Base-by-base conservation (phyloP, 2,888 invertebrate species). In the Yponomeuta plumbellus region DNA sequence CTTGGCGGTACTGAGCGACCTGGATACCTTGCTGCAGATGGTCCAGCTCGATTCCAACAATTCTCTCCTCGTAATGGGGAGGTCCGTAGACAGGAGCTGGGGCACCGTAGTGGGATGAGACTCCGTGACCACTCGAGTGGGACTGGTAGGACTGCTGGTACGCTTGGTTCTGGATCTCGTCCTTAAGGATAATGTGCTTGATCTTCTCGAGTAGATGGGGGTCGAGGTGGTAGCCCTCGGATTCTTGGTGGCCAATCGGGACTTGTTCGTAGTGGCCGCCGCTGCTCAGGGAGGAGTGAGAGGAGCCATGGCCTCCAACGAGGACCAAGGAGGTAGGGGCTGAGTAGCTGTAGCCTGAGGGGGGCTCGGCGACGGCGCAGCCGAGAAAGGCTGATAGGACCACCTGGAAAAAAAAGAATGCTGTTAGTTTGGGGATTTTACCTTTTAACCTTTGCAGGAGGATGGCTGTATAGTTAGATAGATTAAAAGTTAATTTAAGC, bases 11-110 rank as follows among this genome's bases (percentile, higher is more conserved):
- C 80, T 97, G 96, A 39, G 97, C 97, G 52, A 97, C 96, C 83
- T 97, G 96, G 84, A 97, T 95, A 71, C 96, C 96, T 78, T 96
- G 96, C 79, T 96, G 95, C 76, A 96, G 94, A 70, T 96, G 96
- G 78, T 96, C 97, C 69, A 97, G 93, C 84, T 96, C 96, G 76
- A 97, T 94, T 68, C 96, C 97, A 68, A 96, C 96, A 70, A 97
- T 95, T 71, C 94, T 93, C 64, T 93, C 91, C 0, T 86, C 74
- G 34, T 62, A 17, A 64, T 71, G 75, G 66, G 95, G 95, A 1
- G 93, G 95, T 70, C 95, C 95, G 83, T 95, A 95, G 61, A 92
- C 92, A 6, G 94, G 92, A 52, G 94, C 93, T 61, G 96, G 96
- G 64, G 92, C 91, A 23, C 95, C 95, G 82, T 95, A 95, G 68